phyloP scores from a whole-genome alignment of 2,113 vertebrate genomes.

The Odontesthes bonariensis region DNA sequence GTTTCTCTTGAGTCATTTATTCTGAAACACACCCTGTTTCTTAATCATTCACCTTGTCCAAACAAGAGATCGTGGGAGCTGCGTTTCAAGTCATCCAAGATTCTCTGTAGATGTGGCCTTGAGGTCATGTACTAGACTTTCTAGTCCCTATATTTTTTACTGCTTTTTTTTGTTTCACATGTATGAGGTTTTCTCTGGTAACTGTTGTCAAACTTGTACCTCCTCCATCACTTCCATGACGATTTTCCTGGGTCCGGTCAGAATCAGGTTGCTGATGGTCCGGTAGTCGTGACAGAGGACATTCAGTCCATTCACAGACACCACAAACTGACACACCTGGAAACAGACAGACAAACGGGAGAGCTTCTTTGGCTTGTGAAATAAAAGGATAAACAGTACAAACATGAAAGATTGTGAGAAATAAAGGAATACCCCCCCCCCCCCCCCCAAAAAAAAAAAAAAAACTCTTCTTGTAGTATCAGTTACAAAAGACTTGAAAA shows the following conservation, averaged over 20 bases:
- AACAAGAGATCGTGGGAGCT: slow-evolving; percentile 35
- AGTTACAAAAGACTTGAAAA: too few species aligned
- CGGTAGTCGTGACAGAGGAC: slow-evolving; percentile 94
- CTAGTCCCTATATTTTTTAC: neutral
- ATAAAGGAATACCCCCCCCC: too few species aligned
- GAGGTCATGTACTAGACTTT: slow-evolving; percentile 34
- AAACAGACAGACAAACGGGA: slow-evolving; percentile 24
- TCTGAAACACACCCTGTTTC: slow-evolving; percentile 13
- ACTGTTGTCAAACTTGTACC: slow-evolving; percentile 73
- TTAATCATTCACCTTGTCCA: slow-evolving; percentile 28
- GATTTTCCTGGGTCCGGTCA: slow-evolving; percentile 93
- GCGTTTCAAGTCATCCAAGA: slow-evolving; percentile 20
- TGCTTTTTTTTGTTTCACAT: neutral
- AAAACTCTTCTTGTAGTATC: too few species aligned
- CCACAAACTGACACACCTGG: slow-evolving; percentile 95
- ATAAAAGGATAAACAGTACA: too few species aligned
- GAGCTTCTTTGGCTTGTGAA: neutral
- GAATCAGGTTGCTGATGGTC: slow-evolving; percentile 94
- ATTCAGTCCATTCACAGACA: slow-evolving; percentile 94
- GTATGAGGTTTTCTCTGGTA: neutral
- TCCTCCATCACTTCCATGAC: slow-evolving; percentile 99
- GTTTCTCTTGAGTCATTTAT: slow-evolving; percentile 27
- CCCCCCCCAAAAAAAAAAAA: too few species aligned
- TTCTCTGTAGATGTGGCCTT: slow-evolving; percentile 21
- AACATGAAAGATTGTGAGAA: too few species aligned